A percentile compares a stretch with the other conserved stretches of the same genome.
These are phyloP conservation scores for Tanypteryx hageni DNA, from an alignment of 2,888 invertebrate species.

Conservation along the genomic window DNA sequence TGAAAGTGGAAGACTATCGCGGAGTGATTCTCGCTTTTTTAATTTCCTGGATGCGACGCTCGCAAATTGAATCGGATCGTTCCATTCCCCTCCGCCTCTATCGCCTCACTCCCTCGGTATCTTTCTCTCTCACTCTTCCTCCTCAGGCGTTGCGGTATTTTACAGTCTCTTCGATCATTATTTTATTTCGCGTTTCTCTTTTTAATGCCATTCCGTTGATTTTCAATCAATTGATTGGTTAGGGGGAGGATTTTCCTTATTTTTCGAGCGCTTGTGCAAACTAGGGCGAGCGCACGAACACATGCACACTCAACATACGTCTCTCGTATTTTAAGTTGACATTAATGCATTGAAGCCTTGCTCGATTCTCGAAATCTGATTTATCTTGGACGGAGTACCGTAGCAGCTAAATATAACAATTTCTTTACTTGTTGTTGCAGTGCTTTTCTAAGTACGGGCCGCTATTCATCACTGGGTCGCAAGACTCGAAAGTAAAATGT, in stretches of 20 bases:
- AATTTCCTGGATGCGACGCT: conserved; percentile 60
- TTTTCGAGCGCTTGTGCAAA: conserved; percentile 1
- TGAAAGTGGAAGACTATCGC: conserved; percentile 48
- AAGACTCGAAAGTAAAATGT: no score
- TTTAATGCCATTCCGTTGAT: neutral
- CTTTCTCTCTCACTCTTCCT: no score
- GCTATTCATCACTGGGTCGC: no score
- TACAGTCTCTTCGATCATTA: neutral
- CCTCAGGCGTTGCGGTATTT: conserved; percentile 5
- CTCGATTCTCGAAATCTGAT: neutral
- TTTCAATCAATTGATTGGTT: conserved; percentile 28
- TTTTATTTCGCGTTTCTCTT: conserved; percentile 10
- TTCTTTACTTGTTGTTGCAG: neutral
- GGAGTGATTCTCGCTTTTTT: conserved; percentile 28
- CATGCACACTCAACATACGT: neutral
- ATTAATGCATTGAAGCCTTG: neutral
- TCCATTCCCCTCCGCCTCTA: conserved; percentile 5
- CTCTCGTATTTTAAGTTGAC: neutral
- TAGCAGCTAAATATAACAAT: neutral
- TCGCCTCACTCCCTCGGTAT: neutral
- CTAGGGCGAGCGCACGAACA: neutral
- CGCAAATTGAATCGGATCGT: conserved; percentile 58
- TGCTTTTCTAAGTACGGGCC: no score
- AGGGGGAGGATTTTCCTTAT: conserved; percentile 6
- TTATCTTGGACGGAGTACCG: conserved; percentile 15